These are phyloP conservation scores for Elgaria multicarinata DNA, from an alignment of 2,113 vertebrate species.

Conservation along the genomic window DNA sequence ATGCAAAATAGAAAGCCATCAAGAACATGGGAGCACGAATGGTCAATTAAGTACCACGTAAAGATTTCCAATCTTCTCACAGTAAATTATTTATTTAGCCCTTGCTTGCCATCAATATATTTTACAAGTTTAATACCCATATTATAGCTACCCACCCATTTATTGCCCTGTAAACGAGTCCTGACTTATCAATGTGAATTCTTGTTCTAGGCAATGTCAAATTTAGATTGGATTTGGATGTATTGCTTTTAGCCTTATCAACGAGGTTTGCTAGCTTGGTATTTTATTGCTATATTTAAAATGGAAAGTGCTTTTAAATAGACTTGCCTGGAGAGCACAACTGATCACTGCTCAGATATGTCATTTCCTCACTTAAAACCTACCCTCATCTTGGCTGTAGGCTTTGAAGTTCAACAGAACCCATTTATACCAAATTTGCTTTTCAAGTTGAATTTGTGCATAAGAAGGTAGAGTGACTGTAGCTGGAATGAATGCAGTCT, in stretches of 20 bases:
- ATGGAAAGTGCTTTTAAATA: conserved; percentile 86
- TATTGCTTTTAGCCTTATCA: conserved; percentile 85
- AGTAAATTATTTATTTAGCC: conserved; percentile 87
- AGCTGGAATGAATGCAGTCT: conserved; percentile 68
- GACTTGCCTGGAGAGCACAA: conserved; percentile 73
- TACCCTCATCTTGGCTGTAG: conserved; percentile 61
- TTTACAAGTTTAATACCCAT: conserved; percentile 86
- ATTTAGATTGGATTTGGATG: conserved; percentile 88
- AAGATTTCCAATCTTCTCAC: conserved; percentile 86
- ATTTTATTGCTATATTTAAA: conserved; percentile 86
- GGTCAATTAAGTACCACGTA: conserved; percentile 80
- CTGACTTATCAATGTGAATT: conserved; percentile 81
- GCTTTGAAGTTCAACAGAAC: conserved; percentile 62
- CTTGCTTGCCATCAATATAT: conserved; percentile 80
- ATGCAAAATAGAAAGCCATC: conserved; percentile 61
- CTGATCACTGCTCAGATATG: conserved; percentile 75
- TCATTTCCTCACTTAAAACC: conserved; percentile 74
- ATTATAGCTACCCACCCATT: conserved; percentile 85
- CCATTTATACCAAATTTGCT: conserved; percentile 48
- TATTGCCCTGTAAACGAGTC: conserved; percentile 83
- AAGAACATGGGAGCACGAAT: conserved; percentile 67
- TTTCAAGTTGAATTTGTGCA: conserved; percentile 54
- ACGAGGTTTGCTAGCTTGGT: conserved; percentile 78
- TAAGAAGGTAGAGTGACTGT: conserved; percentile 65
- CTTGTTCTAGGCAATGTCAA: conserved; percentile 82